Evolutionary conservation across 2,888 invertebrate species (phyloP).

Genomic region (Mythimna pallens): DNA sequence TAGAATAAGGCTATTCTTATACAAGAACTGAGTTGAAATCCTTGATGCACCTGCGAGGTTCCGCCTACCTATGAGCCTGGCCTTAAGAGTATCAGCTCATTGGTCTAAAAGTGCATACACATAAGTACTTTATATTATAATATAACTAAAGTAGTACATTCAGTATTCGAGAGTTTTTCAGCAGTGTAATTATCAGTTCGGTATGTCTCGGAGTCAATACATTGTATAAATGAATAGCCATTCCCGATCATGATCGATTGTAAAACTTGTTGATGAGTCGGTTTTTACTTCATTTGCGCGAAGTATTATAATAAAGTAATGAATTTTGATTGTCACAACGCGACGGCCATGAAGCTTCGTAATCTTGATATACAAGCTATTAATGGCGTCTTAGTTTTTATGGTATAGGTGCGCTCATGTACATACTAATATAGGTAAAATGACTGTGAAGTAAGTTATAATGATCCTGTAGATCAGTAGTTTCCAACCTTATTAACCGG

Average conservation of each 20-base stretch:
- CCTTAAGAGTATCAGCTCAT: slow-evolving; percentile 58
- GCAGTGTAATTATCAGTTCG: slow-evolving; percentile 39
- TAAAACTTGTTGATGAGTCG: slow-evolving; percentile 35
- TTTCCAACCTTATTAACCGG: too few relatives aligned
- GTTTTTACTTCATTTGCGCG: slow-evolving; percentile 53
- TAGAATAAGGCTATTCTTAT: slow-evolving; percentile 32
- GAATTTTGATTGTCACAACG: slow-evolving; percentile 39
- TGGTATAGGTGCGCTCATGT: neutral
- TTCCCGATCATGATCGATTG: slow-evolving; percentile 58
- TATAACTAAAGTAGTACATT: slow-evolving; percentile 6
- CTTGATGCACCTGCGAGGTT: slow-evolving; percentile 50
- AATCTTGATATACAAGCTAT: slow-evolving; percentile 18
- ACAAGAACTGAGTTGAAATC: slow-evolving; percentile 52
- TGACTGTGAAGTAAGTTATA: neutral
- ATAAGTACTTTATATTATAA: neutral
- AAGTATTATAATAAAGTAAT: slow-evolving; percentile 49
- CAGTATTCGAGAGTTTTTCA: slow-evolving; percentile 45
- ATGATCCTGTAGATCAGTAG: neutral
- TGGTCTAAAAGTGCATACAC: slow-evolving; percentile 51
- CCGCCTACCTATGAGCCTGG: slow-evolving; percentile 60
- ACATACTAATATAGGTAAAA: neutral
- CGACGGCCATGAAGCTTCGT: slow-evolving; percentile 15
- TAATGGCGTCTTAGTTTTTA: slow-evolving; percentile 6
- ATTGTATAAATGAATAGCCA: slow-evolving; percentile 48
- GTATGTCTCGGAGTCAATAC: slow-evolving; percentile 38